A percentile compares a stretch with the other conserved stretches of the same genome.
These are phyloP conservation scores for Watsonalla cultraria DNA, from an alignment of 2,888 invertebrate species.

Conservation along the genomic window DNA sequence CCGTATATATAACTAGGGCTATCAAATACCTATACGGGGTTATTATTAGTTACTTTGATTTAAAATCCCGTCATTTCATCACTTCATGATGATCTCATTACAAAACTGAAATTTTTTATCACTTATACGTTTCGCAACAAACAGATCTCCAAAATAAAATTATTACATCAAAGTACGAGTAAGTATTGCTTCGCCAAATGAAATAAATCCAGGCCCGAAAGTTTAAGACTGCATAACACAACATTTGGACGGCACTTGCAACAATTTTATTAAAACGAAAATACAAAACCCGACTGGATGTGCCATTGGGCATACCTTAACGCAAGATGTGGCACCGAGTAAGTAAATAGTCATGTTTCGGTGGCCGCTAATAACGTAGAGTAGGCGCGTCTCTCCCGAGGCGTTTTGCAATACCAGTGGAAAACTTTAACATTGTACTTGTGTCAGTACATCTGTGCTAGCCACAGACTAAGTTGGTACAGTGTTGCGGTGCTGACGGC, in stretches of 20 bases:
- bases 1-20: no score
- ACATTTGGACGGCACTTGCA: neutral
- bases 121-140: no score
- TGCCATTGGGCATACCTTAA: constrained; percentile 42
- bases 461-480: constrained; percentile 70
- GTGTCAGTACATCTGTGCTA: constrained; percentile 53
- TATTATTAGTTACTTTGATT: no score
- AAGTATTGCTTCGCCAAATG: no score
- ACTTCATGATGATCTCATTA: no score
- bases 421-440: constrained; percentile 49
- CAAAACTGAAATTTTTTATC: no score
- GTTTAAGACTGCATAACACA: no score
- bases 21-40: no score
- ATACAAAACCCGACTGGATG: constrained; percentile 26
- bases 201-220: no score
- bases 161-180: no score
- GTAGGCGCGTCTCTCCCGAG: constrained; percentile 57
- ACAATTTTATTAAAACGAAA: constrained; percentile 1
- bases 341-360: constrained; percentile 75
- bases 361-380: constrained; percentile 65
- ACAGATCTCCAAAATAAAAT: no score
- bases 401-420: constrained; percentile 51
- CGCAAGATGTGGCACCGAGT: constrained; percentile 39
- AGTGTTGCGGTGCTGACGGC: constrained; percentile 67
- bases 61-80: no score